These are phyloP conservation scores for Argya squamiceps DNA, from an alignment of 2,797 vertebrate genomes.

Conservation along the genomic window DNA sequence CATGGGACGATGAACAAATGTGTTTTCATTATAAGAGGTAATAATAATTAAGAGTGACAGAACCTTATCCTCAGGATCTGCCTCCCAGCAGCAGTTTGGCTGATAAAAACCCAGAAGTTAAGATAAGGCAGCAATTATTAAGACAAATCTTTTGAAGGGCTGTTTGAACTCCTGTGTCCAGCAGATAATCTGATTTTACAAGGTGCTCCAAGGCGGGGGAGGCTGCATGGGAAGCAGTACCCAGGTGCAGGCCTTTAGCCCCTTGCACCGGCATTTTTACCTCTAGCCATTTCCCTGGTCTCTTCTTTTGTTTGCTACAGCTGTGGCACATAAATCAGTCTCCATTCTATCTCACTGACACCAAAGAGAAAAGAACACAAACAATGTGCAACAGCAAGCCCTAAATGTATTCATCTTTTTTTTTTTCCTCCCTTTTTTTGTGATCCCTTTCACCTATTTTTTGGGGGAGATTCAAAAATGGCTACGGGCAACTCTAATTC, in stretches of 20 bases:
- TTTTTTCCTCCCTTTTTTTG: neutral
- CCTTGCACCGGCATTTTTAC: conserved; percentile 73
- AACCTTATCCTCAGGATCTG: conserved; percentile 60
- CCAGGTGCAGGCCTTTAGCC: conserved; percentile 79
- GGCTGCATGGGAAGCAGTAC: conserved; percentile 53
- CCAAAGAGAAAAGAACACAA: conserved; percentile 45
- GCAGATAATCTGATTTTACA: conserved; percentile 72
- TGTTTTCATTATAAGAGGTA: conserved; percentile 63
- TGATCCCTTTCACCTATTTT: conserved; percentile 27
- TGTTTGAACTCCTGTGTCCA: conserved; percentile 64
- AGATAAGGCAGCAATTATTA: conserved; percentile 67
- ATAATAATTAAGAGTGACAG: conserved; percentile 69
- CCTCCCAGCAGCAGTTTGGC: conserved; percentile 52
- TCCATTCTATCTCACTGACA: conserved; percentile 62
- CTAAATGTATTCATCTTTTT: conserved; percentile 45
- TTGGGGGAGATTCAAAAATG: conserved; percentile 15
- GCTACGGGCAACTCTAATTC: conserved; percentile 55
- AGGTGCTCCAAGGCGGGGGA: conserved; percentile 36
- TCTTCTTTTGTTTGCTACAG: conserved; percentile 76
- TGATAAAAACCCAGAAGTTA: conserved; percentile 66
- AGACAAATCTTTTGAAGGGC: conserved; percentile 71
- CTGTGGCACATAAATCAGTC: conserved; percentile 71
- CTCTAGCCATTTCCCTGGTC: conserved; percentile 67
- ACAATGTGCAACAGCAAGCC: conserved; percentile 37
- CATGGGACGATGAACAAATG: conserved; percentile 52